Conservation (phyloP, 1,140 invertebrate species). For the Lordiphosa stackelbergi region DNA sequence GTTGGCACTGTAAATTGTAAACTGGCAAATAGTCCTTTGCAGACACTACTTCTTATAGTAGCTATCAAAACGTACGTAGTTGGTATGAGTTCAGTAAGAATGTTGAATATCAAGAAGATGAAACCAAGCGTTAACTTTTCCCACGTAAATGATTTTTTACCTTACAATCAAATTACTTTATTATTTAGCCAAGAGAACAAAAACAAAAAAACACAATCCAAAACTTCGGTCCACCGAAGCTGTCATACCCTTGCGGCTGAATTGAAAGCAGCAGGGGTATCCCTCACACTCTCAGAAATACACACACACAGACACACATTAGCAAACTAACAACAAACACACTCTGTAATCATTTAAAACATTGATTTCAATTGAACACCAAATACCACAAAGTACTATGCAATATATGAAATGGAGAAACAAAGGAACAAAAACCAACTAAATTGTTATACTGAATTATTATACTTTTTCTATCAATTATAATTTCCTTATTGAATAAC, state of each 20-base stretch:
- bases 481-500: slow-evolving; percentile 75
- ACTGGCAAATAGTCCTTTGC: slow-evolving; percentile 51
- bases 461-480: slow-evolving; percentile 77
- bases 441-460: slow-evolving; percentile 77
- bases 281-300: slow-evolving; percentile 16
- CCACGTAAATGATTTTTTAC: slow-evolving; percentile 61
- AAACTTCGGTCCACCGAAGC: slow-evolving; percentile 37
- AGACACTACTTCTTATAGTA: slow-evolving; percentile 15
- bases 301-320: slow-evolving; percentile 25
- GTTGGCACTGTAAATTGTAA: slow-evolving; percentile 62
- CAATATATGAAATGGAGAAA: slow-evolving; percentile 35
- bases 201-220: slow-evolving; percentile 24
- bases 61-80: slow-evolving; percentile 34
- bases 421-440: slow-evolving; percentile 48
- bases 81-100: slow-evolving; percentile 31
- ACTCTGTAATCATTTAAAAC: slow-evolving; percentile 43
- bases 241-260: background rate
- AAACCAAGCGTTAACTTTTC: slow-evolving; percentile 70
- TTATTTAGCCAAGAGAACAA: slow-evolving; percentile 50
- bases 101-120: slow-evolving; percentile 13
- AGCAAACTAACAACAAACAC: slow-evolving; percentile 17
- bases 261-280: slow-evolving; percentile 7
- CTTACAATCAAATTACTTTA: slow-evolving; percentile 61
- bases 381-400: slow-evolving; percentile 50
- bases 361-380: slow-evolving; percentile 25